Base-by-base conservation (phyloP, 2,888 invertebrate species). In the Patella ulyssiponensis region DNA sequence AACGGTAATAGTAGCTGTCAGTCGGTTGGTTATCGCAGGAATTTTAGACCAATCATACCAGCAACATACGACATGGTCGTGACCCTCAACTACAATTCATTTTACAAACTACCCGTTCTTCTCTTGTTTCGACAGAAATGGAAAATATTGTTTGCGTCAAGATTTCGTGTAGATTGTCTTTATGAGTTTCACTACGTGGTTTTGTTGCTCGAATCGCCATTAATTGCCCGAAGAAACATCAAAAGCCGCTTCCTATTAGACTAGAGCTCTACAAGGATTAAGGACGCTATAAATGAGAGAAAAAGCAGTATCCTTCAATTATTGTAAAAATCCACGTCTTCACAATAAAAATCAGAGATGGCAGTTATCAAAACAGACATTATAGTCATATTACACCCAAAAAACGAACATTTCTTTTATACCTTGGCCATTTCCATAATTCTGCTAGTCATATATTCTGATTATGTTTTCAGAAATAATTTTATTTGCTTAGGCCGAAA, bases 141-240 rank as follows among this genome's bases (percentile, higher is more conserved):
- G 23, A 64, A 23, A 64, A 64, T 64, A 64, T 64, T 64, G 64
- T 64, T 64, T 64, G 64, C 64, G 64, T 64, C 64, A 64, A 64
- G 64, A 64, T 64, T 64, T 64, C 23, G 20, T 64, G 20, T 64
- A 64, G 64, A 64, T 64, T 64, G 64, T 64, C 64, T 64, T 64
- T 64, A 64, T 64, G 64, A 23, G 20, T 64, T 64, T 64, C 23
- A 64, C 64, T 64, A 23, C 64, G 64, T 64, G 64, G 64, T 64
- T 64, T 64, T 64, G 64, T 64, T 64, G 23, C 64, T 23, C 20
- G 64, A 64, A 64, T 64, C 64, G 23, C 20, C 64, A 64, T 64
- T 64, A 64, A 64, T 64, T 64, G 64, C 20, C 20, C 11, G 23
- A 64, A 23, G 64, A 64, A 64, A 64, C 64, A 64, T 64, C 64